Percentiles rank a stretch among this genome's conserved stretches.
Conservation (phyloP, 2,113 vertebrate genomes). For the Notothenia coriiceps region DNA sequence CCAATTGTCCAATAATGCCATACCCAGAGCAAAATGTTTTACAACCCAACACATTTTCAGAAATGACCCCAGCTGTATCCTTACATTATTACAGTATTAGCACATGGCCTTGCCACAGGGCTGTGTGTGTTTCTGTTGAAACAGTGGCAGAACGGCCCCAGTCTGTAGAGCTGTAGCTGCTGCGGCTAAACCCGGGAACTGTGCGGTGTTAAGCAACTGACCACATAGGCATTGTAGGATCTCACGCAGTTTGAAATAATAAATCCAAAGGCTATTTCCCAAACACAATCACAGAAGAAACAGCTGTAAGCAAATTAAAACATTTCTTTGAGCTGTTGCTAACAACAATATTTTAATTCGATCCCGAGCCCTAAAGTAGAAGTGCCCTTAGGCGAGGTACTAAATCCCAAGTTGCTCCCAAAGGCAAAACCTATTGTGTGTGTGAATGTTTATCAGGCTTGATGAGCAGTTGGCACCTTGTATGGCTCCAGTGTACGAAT, state of each 20-base stretch:
- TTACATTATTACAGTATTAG: not conserved
- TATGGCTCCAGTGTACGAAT: too few relatives aligned
- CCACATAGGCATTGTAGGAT: not conserved
- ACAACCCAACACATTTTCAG: not conserved
- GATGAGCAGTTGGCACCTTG: too few relatives aligned
- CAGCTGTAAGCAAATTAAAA: too few relatives aligned
- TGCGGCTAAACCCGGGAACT: not conserved
- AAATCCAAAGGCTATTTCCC: not conserved
- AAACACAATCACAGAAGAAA: not conserved
- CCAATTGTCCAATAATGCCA: not conserved
- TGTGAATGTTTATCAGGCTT: too few relatives aligned
- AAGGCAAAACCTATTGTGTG: too few relatives aligned
- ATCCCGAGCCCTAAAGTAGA: too few relatives aligned
- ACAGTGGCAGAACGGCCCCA: not conserved
- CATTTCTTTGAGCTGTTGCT: too few relatives aligned
- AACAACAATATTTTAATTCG: too few relatives aligned
- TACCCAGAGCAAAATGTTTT: not conserved
- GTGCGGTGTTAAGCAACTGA: not conserved
- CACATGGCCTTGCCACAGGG: not conserved
- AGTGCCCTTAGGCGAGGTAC: too few relatives aligned
- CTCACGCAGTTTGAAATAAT: not conserved
- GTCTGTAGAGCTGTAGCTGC: not conserved
- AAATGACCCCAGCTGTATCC: not conserved
- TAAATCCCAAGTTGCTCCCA: too few relatives aligned
- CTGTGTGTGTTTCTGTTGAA: not conserved